phyloP scores from a whole-genome alignment of 2,113 vertebrate genomes.

The Columbina picui region DNA sequence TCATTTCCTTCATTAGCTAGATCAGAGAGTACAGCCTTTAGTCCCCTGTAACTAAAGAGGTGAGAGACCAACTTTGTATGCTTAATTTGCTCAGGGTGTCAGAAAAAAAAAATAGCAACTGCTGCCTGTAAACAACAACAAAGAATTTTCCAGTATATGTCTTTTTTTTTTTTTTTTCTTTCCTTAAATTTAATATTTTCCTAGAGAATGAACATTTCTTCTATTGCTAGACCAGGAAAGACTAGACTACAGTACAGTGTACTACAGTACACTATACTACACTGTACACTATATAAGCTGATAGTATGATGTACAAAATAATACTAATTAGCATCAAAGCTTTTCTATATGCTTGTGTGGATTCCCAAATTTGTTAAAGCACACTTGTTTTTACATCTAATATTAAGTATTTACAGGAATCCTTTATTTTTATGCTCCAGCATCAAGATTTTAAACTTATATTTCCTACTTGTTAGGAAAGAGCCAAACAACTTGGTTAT shows the following conservation, averaged over 20 bases:
- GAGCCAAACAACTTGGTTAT: fast-evolving
- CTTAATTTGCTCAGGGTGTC: not conserved
- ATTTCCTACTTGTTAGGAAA: not conserved
- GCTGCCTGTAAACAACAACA: not conserved
- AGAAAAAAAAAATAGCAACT: not conserved
- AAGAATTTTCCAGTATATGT: not conserved
- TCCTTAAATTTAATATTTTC: not conserved
- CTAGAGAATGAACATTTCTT: not conserved
- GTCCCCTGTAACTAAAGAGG: not conserved
- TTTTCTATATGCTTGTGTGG: not conserved
- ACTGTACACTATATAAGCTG: not conserved
- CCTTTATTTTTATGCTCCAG: not conserved
- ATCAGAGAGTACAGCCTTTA: not conserved
- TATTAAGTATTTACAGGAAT: not conserved
- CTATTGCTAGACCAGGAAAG: not conserved
- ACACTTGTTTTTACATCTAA: not conserved
- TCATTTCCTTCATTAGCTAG: not conserved
- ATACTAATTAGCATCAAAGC: not conserved
- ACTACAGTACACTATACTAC: fast-evolving
- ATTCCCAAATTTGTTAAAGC: not conserved
- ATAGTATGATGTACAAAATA: not conserved
- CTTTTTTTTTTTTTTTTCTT: not conserved
- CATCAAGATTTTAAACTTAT: not conserved
- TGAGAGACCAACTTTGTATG: not conserved
- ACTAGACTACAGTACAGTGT: not conserved